phyloP scores from a whole-genome alignment of 2,797 vertebrate species.

The Pseudocheirus occidentalis region DNA sequence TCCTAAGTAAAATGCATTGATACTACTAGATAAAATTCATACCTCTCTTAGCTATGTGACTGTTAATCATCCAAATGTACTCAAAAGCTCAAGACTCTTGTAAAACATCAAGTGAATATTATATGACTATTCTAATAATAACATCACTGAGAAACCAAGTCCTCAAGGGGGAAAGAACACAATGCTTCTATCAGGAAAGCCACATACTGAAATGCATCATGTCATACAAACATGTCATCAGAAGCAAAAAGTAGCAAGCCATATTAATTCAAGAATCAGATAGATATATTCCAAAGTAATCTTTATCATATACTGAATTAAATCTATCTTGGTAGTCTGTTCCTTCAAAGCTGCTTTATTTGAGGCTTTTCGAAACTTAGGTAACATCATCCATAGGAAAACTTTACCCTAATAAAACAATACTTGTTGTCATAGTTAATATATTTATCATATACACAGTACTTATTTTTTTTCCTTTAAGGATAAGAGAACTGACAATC shows the following conservation, averaged over 20 bases:
- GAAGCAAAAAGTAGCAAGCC: constrained; percentile 70
- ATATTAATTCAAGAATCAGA: constrained; percentile 71
- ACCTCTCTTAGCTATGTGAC: constrained; percentile 43
- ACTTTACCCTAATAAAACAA: constrained; percentile 61
- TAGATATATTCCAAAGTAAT: constrained; percentile 72
- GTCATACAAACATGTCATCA: constrained; percentile 75
- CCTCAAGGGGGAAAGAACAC: constrained; percentile 74
- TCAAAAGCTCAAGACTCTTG: constrained; percentile 64
- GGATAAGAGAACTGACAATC: background rate
- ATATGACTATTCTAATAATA: constrained; percentile 72
- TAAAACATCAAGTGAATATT: constrained; percentile 71
- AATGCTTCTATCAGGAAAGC: constrained; percentile 75
- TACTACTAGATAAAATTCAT: constrained; percentile 59
- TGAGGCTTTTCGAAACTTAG: constrained; percentile 69
- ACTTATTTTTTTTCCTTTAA: background rate
- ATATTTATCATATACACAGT: constrained; percentile 28
- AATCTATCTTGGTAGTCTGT: constrained; percentile 65
- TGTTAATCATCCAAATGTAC: constrained; percentile 64
- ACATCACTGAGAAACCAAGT: constrained; percentile 76
- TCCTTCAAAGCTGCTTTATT: constrained; percentile 68
- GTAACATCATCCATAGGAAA: constrained; percentile 43
- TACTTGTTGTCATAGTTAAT: constrained; percentile 48
- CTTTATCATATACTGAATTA: constrained; percentile 72
- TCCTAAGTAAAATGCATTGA: constrained; percentile 53
- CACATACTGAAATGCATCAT: constrained; percentile 71